Conservation (phyloP, 1,140 invertebrate species). For the Eumaeus atala region DNA sequence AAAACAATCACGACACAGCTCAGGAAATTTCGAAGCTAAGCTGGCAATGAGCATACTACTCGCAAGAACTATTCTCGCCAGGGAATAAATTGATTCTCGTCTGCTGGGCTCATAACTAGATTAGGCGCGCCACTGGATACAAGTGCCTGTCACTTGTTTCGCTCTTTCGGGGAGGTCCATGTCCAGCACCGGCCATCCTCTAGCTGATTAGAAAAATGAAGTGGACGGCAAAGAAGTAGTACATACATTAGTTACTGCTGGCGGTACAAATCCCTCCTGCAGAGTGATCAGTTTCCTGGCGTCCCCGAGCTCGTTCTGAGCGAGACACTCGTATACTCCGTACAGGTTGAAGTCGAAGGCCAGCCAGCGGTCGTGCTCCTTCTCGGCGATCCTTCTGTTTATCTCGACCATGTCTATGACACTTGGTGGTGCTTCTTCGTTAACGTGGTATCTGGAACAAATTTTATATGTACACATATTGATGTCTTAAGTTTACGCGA, state of each 20-base stretch:
- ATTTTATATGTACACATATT: neutral
- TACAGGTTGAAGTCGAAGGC: slow-evolving; percentile 34
- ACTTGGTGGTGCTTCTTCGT: slow-evolving; percentile 5
- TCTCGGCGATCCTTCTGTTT: slow-evolving; percentile 31
- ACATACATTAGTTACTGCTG: slow-evolving; percentile 42
- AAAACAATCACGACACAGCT: too few species aligned
- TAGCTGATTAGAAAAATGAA: too few species aligned
- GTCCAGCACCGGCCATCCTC: too few species aligned
- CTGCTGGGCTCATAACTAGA: too few species aligned
- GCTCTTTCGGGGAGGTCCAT: too few species aligned
- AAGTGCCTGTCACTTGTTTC: too few species aligned
- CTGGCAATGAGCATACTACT: too few species aligned
- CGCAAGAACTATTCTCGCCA: too few species aligned
- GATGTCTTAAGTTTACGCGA: too few species aligned
- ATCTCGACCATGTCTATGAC: slow-evolving; percentile 35
- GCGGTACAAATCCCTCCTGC: slow-evolving; percentile 41
- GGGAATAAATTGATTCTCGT: too few species aligned
- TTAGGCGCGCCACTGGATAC: too few species aligned
- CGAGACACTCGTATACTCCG: slow-evolving; percentile 47
- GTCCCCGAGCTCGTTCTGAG: slow-evolving; percentile 41
- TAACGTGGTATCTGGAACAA: neutral
- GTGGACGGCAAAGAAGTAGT: neutral
- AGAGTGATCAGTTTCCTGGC: slow-evolving; percentile 40
- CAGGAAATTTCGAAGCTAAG: too few species aligned
- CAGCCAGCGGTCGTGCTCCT: slow-evolving; percentile 26